A percentile compares a stretch with the other conserved stretches of the same genome.
These are phyloP conservation scores for Pilophorus perplexus DNA, from an alignment of 2,888 invertebrate genomes.

Conservation along the genomic window DNA sequence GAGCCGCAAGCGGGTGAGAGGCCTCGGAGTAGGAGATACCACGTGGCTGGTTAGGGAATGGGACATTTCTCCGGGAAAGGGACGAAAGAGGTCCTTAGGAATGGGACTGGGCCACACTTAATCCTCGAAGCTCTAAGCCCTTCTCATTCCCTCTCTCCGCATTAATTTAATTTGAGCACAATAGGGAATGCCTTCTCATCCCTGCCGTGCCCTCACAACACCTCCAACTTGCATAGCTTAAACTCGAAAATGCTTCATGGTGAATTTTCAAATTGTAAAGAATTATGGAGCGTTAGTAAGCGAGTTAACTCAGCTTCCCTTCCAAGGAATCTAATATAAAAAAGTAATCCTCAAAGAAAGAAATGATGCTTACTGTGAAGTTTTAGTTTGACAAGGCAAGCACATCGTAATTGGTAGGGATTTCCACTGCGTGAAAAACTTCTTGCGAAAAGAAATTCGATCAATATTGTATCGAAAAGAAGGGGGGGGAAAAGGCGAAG, in stretches of 20 bases:
- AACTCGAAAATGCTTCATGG: neutral
- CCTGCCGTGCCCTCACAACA: neutral
- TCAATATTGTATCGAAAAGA: too few relatives aligned
- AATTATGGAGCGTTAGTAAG: too few relatives aligned
- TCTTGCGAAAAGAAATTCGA: too few relatives aligned
- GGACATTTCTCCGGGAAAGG: constrained; percentile 7
- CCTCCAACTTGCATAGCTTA: neutral
- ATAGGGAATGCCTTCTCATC: neutral
- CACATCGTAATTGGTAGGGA: too few relatives aligned
- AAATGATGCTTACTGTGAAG: too few relatives aligned
- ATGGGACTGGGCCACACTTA: constrained; percentile 7
- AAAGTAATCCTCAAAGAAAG: too few relatives aligned
- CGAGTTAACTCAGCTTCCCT: too few relatives aligned
- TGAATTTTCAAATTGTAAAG: neutral
- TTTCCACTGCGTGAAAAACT: too few relatives aligned
- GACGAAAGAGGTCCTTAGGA: constrained; percentile 1
- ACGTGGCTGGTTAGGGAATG: constrained; percentile 13
- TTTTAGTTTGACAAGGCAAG: too few relatives aligned
- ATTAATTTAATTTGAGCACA: constrained; percentile 27
- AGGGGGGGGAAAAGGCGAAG: too few relatives aligned
- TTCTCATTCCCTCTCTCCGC: constrained; percentile 20
- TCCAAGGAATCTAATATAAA: too few relatives aligned
- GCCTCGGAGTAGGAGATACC: neutral
- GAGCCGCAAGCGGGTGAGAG: neutral
- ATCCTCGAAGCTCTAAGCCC: constrained; percentile 3